Percentiles rank a stretch among this genome's conserved stretches.
These are phyloP conservation scores for Drosophila bocqueti DNA, from an alignment of 1,140 invertebrate species.

Conservation along the genomic window DNA sequence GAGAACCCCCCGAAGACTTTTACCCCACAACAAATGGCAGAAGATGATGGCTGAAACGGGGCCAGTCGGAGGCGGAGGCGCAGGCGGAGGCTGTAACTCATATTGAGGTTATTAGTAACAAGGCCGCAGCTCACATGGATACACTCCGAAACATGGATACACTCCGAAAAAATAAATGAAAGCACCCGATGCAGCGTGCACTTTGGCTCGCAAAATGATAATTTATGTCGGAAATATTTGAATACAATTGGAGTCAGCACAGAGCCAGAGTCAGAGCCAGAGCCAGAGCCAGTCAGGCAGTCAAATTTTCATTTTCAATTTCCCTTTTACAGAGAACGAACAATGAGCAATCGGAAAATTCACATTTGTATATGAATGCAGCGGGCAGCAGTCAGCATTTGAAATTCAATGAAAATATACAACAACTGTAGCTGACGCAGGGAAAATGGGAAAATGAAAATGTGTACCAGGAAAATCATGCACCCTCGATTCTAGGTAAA, in stretches of 20 bases:
- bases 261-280: background rate
- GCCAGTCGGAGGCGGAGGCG: slow-evolving; percentile 4
- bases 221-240: slow-evolving; percentile 75
- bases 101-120: slow-evolving; percentile 83
- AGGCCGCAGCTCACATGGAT: slow-evolving; percentile 60
- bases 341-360: slow-evolving; percentile 48
- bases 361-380: slow-evolving; percentile 31
- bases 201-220: slow-evolving; percentile 60
- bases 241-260: slow-evolving; percentile 65
- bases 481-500: slow-evolving; percentile 14
- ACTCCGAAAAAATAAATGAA: slow-evolving; percentile 5
- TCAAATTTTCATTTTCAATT: slow-evolving; percentile 54
- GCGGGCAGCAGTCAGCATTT: slow-evolving; percentile 19
- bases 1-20: slow-evolving; percentile 65
- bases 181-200: slow-evolving; percentile 41
- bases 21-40: slow-evolving; percentile 45
- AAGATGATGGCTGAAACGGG: slow-evolving; percentile 26
- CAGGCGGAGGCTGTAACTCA: slow-evolving; percentile 34
- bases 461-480: slow-evolving; percentile 8
- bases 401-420: slow-evolving; percentile 29
- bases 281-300: slow-evolving; percentile 16
- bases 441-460: slow-evolving; percentile 21
- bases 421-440: slow-evolving; percentile 19
- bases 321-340: slow-evolving; percentile 42
- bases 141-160: slow-evolving; percentile 25